phyloP scores from a whole-genome alignment of 64 coral and sea anemone species.

The Montipora efflorescens region DNA sequence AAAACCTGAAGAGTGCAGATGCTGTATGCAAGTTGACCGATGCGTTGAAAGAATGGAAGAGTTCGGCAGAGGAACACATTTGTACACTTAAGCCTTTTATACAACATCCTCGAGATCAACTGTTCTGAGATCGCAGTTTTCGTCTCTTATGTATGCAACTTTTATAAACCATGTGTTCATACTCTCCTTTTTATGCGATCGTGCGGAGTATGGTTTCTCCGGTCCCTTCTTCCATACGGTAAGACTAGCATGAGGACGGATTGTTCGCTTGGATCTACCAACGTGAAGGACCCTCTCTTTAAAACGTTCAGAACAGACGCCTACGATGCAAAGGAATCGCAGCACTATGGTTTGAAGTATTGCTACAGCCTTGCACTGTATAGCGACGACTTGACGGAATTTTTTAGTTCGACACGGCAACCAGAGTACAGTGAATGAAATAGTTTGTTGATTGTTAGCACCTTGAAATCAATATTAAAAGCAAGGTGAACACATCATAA shows the following conservation, averaged over 20 bases:
- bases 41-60: too few relatives aligned
- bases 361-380: background rate
- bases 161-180: background rate
- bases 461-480: too few relatives aligned
- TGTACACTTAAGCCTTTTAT: background rate
- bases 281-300: background rate
- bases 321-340: constrained; percentile 4
- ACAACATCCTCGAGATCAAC: too few relatives aligned
- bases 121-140: background rate
- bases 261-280: background rate
- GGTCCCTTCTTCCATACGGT: background rate
- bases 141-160: background rate
- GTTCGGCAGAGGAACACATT: background rate
- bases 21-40: too few relatives aligned
- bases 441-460: background rate
- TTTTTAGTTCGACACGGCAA: too few relatives aligned
- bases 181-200: background rate
- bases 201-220: background rate
- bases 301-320: background rate
- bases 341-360: background rate
- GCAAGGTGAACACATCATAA: too few relatives aligned
- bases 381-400: too few relatives aligned
- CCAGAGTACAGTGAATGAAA: background rate
- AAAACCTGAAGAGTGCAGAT: too few relatives aligned
- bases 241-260: background rate